phyloP scores from a whole-genome alignment of 2,797 vertebrate species.

The Alfaro cultratus region DNA sequence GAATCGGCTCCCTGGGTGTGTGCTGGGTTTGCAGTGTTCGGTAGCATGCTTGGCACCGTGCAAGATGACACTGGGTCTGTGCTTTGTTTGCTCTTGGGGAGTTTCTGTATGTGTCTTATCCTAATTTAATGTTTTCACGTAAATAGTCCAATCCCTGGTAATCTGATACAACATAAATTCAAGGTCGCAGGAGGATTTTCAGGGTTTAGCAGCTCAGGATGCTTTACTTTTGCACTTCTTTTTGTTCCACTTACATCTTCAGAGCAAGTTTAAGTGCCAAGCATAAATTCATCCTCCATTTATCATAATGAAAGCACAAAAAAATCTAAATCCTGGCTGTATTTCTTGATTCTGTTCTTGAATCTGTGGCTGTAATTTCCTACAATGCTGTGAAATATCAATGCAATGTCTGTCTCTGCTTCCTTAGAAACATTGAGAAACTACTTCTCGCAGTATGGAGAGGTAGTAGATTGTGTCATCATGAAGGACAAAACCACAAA shows the following conservation, averaged over 20 bases:
- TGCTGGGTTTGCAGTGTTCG: slow-evolving; percentile 37
- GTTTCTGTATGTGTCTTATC: slow-evolving; percentile 8
- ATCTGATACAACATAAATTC: slow-evolving; percentile 10
- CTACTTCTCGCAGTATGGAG: slow-evolving; percentile 99
- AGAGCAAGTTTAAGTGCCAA: slow-evolving; percentile 31
- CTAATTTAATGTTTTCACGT: slow-evolving; percentile 20
- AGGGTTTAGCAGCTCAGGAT: slow-evolving; percentile 8
- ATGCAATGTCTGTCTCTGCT: slow-evolving; percentile 39
- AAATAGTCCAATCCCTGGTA: slow-evolving; percentile 10
- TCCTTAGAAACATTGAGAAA: slow-evolving; percentile 94
- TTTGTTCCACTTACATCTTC: slow-evolving; percentile 26
- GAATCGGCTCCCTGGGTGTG: slow-evolving; percentile 55
- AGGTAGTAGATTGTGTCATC: slow-evolving; percentile 99
- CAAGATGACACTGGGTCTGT: slow-evolving; percentile 36
- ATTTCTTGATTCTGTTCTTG: slow-evolving; percentile 25
- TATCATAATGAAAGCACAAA: slow-evolving; percentile 25
- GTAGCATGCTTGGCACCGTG: slow-evolving; percentile 38
- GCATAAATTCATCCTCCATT: slow-evolving; percentile 41
- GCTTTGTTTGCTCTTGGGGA: slow-evolving; percentile 38
- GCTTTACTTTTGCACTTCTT: slow-evolving; percentile 15
- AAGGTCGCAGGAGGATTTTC: slow-evolving; percentile 38
- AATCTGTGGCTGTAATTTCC: slow-evolving; percentile 17
- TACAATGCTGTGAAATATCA: slow-evolving; percentile 14
- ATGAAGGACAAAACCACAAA: slow-evolving; percentile 99
- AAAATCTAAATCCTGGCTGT: slow-evolving; percentile 25